Base-by-base conservation (phyloP, 2,888 invertebrate species). In the Cybosia mesomella region DNA sequence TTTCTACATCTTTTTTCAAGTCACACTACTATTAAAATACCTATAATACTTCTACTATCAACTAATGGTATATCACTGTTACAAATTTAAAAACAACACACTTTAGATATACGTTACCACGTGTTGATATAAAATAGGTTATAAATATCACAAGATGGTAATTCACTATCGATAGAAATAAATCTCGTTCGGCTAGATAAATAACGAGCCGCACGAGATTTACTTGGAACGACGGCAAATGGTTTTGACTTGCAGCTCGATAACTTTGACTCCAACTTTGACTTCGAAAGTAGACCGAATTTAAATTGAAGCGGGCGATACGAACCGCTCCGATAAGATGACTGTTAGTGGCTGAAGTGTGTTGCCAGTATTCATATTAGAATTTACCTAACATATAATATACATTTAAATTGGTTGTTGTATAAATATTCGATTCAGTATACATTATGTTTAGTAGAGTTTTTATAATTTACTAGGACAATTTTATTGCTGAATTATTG, bases 201-300 rank as follows among this genome's bases (percentile, higher is more conserved):
- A 24, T 34, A 28, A 89, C 85, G 87, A 89, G 92, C 93, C 93
- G 93, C 93, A 93, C 93, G 93, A 94, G 93, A 94, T 93, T 93
- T 94, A 94, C 93, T 93, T 94, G 77, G 66, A 86, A 71, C 85
- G 89, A 90, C 89, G 58, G 71, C 76, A 85, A 80, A 78, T 67
- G 28, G 61, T 58, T 54, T 18, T 3, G 65, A 62, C 53, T 72
- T 68, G 58, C 2, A 64, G 32, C 58, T 74, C 36, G 39, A 32
- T 43, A 60, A 18, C 32, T 24, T 13, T 22, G 72, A 70, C 67
- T 74, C 72, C 53, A 55, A 55, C 28, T 18, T 70, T 62, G 43
- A 32, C 28, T n/a, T 58, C 28, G 32, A 58, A 34, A 1, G 28
- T n/a, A 7, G 22, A 59, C 24, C 49, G 53, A 64, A 28, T 66